A percentile compares a stretch with the other conserved stretches of the same genome.
phyloP scores from a whole-genome alignment of 2,797 vertebrate genomes.

The Podarcis siculus region DNA sequence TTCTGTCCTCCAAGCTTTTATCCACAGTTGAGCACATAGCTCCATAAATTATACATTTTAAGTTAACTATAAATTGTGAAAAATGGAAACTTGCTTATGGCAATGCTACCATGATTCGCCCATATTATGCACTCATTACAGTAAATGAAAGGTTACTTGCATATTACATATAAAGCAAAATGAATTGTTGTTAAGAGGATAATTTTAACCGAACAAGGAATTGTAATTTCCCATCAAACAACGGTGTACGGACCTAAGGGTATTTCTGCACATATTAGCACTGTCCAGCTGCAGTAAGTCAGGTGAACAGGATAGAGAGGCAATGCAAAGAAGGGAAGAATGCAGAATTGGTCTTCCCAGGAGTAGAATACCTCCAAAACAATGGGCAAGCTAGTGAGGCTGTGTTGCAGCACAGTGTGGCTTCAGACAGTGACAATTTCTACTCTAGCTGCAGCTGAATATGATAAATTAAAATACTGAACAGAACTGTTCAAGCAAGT shows the following conservation, averaged over 20 bases:
- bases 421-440: neutral
- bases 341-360: neutral
- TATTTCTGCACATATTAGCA: slow-evolving; percentile 6
- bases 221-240: slow-evolving; percentile 17
- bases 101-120: slow-evolving; percentile 6
- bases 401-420: neutral
- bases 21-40: neutral
- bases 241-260: neutral
- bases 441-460: neutral
- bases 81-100: slow-evolving; percentile 15
- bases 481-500: neutral
- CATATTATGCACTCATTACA: slow-evolving; percentile 24
- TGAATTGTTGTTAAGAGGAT: slow-evolving; percentile 22
- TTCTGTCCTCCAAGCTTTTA: slow-evolving; percentile 10
- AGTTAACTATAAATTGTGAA: slow-evolving; percentile 13
- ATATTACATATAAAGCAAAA: slow-evolving; percentile 17
- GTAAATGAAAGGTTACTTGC: slow-evolving; percentile 25
- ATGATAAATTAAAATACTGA: neutral
- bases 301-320: neutral
- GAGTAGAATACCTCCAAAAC: neutral
- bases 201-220: slow-evolving; percentile 21
- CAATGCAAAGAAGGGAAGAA: neutral
- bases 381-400: neutral
- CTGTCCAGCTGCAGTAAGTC: neutral
- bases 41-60: slow-evolving; percentile 23